Evolutionary conservation across 2,113 vertebrate species (phyloP).

Genomic region (Ginglymostoma cirratum): DNA sequence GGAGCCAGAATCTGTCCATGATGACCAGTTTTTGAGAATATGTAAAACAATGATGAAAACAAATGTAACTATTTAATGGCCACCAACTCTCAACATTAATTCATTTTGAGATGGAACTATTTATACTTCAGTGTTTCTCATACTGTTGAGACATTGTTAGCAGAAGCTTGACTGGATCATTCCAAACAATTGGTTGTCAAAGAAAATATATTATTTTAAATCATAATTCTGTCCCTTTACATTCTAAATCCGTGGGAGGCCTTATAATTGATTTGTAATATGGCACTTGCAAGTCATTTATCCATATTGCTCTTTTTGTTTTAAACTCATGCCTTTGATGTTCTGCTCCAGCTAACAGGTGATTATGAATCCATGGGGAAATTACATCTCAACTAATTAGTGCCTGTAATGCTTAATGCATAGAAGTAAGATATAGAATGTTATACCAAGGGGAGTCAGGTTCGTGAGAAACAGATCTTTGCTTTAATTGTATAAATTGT

Average conservation of each 20-base stretch:
- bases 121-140: neutral
- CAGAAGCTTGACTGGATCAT: neutral
- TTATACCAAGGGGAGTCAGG: neutral
- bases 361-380: neutral
- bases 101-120: neutral
- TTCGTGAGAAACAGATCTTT: neutral
- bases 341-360: conserved; percentile 18
- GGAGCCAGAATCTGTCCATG: neutral
- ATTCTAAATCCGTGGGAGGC: conserved; percentile 14
- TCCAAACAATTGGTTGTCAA: neutral
- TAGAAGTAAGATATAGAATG: neutral
- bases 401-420: neutral
- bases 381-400: neutral
- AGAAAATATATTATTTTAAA: neutral
- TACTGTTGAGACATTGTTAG: neutral
- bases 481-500: conserved; percentile 15
- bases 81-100: neutral
- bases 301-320: conserved; percentile 10
- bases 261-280: conserved; percentile 9
- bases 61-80: neutral
- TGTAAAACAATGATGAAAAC: neutral
- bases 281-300: neutral
- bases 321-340: conserved; percentile 10
- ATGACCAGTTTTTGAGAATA: neutral
- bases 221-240: conserved; percentile 14